Conservation (phyloP, 2,888 invertebrate genomes). For the Cheilosia grossa region DNA sequence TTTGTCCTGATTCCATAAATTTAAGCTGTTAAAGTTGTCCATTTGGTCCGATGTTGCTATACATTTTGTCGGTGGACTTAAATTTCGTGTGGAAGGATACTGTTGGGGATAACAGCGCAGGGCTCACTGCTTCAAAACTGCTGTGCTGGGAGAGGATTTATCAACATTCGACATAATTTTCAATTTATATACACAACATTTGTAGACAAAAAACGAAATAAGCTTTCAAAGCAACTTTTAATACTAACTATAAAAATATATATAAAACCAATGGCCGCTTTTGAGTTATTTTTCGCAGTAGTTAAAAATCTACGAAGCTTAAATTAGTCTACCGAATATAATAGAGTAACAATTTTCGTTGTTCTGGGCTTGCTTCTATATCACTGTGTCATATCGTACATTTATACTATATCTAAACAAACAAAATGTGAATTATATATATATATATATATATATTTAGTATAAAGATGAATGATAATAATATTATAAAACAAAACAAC, state of each 20-base stretch:
- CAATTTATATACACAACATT: slow-evolving; percentile 1
- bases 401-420: slow-evolving; percentile 77
- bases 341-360: slow-evolving; percentile 69
- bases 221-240: slow-evolving; percentile 44
- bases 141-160: slow-evolving; percentile 14
- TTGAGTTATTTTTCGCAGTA: slow-evolving; percentile 52
- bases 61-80: slow-evolving; percentile 20
- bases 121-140: slow-evolving; percentile 17
- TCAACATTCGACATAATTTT: slow-evolving; percentile 7
- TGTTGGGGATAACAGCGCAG: slow-evolving; percentile 46
- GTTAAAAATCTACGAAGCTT: slow-evolving; percentile 42
- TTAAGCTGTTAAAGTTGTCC: neutral
- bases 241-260: slow-evolving; percentile 30
- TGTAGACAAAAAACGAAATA: neutral
- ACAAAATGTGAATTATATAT: slow-evolving; percentile 68
- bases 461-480: slow-evolving; percentile 82
- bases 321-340: slow-evolving; percentile 19
- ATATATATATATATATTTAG: slow-evolving; percentile 63
- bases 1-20: too few species aligned
- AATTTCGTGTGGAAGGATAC: slow-evolving; percentile 6
- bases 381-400: slow-evolving; percentile 84
- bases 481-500: slow-evolving; percentile 53
- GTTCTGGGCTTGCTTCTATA: slow-evolving; percentile 82
- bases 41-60: neutral
- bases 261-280: slow-evolving; percentile 46